Base-by-base conservation (phyloP, 2,113 vertebrate species). In the Mormyrus lacerda region DNA sequence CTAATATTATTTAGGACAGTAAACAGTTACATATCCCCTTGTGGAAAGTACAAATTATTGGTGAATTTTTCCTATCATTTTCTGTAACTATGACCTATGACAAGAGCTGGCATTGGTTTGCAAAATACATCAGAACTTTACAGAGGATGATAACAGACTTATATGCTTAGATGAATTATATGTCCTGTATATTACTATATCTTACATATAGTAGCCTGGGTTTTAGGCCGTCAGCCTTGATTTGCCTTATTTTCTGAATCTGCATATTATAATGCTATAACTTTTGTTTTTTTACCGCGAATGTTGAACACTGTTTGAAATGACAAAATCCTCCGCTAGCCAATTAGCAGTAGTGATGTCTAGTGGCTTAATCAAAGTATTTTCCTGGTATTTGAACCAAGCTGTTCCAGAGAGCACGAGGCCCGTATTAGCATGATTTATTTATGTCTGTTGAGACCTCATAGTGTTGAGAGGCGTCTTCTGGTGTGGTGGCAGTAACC, bases 401-500 rank as follows among this genome's bases (percentile, higher is more conserved):
- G 53, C 86, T 87, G 11, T 61, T 65, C 35, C 6, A 61, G 8
- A 31, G 15, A 42, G 9, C 53, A 61, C 3, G 21, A 44, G 86
- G 35, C 31, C n/a, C 10, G 19, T 55, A 39, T 55, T 24, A 85
- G 94, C 93, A 93, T 88, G 79, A 90, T 92, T 93, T 94, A 95
- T 95, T 95, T 96, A 93, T 95, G 95, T 96, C 95, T 96, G 96
- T 95, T 95, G 95, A 89, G 93, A 90, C 91, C 93, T 89, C 96
- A 93, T 86, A 90, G 95, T 91, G 92, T 93, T 94, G 93, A 92
- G 94, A 95, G 91, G 91, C 94, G 93, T 94, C 93, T 96, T 96
- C 94, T 96, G 90, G 94, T 97, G 96, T 95, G 95, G 95, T 97
- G 94, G 95, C 94, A 95, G 94, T 96, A 95, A 96, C 94, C 95